Evolutionary conservation across 1,140 invertebrate genomes (phyloP), one percentile per base, ranked within the genome.

Genomic region (Proctacanthus coquilletti): DNA sequence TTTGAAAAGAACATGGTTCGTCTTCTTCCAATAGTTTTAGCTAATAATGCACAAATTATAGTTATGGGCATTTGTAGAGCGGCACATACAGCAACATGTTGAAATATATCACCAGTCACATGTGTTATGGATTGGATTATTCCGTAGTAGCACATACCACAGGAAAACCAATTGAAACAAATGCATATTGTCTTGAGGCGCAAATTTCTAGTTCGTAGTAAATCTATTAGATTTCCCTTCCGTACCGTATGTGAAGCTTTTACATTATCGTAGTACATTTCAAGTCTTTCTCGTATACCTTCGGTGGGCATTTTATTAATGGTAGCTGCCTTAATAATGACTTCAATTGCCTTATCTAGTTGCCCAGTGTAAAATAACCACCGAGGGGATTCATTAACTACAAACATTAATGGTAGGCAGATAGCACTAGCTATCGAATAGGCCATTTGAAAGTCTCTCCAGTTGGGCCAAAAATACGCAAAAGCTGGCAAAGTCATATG

Each of bases 351-450:
- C 45, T 77, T 68, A 3, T 77, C 72, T 11, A 76, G 62, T 45
- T 64, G 71, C 0, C 80, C 79, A 9, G 72, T 68, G 3, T 77
- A 72, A 2, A 84, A 48, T 4, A 87, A 63, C 84, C 84, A 88
- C 38, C 84, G 68, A 0, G 84, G 84, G 1, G 80, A 84, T 61
- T 88, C 84, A n/a, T 84, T 79, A 36, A 87, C 55, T n/a, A n/a
- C 3, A n/a, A n/a, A n/a, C n/a, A n/a, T n/a, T n/a, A n/a, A n/a
- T n/a, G n/a, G n/a, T n/a, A n/a, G n/a, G n/a, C n/a, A n/a, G n/a
- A n/a, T n/a, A n/a, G n/a, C n/a, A n/a, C n/a, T n/a, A n/a, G n/a
- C n/a, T n/a, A 82, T 50, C 0, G 82, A 81, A 30, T 84, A 69
- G 1, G 73, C 71, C 45, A 85, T 61, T 61, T 86, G 80, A 33